Evolutionary conservation across 2,888 invertebrate genomes (phyloP).

Genomic region (Habroteleia sp.): DNA sequence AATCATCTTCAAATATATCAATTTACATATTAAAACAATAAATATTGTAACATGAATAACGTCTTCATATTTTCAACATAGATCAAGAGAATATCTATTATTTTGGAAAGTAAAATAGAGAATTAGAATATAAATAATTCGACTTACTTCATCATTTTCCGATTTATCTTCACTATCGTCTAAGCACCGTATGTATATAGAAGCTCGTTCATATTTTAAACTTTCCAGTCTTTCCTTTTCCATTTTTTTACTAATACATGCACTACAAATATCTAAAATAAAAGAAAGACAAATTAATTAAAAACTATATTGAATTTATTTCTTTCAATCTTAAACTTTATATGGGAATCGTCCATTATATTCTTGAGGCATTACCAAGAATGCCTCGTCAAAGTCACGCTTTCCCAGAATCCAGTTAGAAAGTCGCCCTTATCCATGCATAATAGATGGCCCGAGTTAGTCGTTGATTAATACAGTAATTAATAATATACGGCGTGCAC

Average conservation of each 20-base stretch:
- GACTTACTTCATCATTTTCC: slow-evolving; percentile 69
- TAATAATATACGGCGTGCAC: slow-evolving; percentile 78
- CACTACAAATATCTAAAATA: slow-evolving; percentile 72
- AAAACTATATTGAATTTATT: too few species aligned
- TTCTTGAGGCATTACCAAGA: slow-evolving; percentile 54
- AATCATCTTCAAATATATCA: too few species aligned
- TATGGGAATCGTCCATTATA: slow-evolving; percentile 27
- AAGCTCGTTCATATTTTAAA: slow-evolving; percentile 77
- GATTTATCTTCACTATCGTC: slow-evolving; percentile 76
- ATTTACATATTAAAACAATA: too few species aligned
- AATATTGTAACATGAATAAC: too few species aligned
- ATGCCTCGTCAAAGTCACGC: slow-evolving; percentile 62
- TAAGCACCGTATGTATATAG: slow-evolving; percentile 76
- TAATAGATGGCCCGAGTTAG: slow-evolving; percentile 78
- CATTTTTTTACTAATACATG: slow-evolving; percentile 74
- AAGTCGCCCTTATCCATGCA: slow-evolving; percentile 75
- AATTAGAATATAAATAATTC: too few species aligned
- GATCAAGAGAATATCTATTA: too few species aligned
- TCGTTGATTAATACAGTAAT: slow-evolving; percentile 81
- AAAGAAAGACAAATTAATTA: too few species aligned
- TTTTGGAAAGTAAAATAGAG: too few species aligned
- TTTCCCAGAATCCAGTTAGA: slow-evolving; percentile 58
- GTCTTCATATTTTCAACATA: too few species aligned
- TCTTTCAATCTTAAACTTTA: slow-evolving; percentile 20
- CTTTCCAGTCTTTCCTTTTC: slow-evolving; percentile 77